Evolutionary conservation across 2,797 vertebrate species (phyloP).

Genomic region (Epinephelus awoara): DNA sequence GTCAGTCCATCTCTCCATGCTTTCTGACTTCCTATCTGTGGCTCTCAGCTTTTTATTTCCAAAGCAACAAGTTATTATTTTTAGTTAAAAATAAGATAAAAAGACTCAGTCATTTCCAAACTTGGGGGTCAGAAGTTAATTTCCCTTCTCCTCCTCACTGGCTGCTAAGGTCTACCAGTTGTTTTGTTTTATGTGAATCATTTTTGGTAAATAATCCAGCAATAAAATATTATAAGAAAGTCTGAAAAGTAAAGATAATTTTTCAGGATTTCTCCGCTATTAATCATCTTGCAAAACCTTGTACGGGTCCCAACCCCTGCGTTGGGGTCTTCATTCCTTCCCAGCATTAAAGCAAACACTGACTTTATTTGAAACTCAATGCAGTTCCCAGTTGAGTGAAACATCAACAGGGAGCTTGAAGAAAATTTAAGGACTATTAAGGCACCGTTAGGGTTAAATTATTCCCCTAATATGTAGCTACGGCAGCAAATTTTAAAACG

Average conservation of each 20-base stretch:
- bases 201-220: neutral
- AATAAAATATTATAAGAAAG: neutral
- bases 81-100: too few species aligned
- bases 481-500: too few species aligned
- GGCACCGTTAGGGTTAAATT: neutral
- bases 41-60: neutral
- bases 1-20: neutral
- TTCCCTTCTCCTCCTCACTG: neutral
- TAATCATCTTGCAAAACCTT: neutral
- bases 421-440: neutral
- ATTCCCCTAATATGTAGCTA: neutral
- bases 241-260: neutral
- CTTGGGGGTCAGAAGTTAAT: too few species aligned
- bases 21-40: neutral
- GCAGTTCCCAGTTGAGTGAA: neutral
- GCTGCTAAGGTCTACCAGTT: neutral
- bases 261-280: neutral
- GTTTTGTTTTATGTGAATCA: neutral
- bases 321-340: neutral
- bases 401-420: neutral
- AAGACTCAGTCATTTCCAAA: too few species aligned
- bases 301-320: too few species aligned
- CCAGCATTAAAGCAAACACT: neutral
- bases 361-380: slow-evolving; percentile 7
- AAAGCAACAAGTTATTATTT: too few species aligned